These are phyloP conservation scores for Nomada hirtipes DNA, from an alignment of 2,888 invertebrate species.

Conservation along the genomic window DNA sequence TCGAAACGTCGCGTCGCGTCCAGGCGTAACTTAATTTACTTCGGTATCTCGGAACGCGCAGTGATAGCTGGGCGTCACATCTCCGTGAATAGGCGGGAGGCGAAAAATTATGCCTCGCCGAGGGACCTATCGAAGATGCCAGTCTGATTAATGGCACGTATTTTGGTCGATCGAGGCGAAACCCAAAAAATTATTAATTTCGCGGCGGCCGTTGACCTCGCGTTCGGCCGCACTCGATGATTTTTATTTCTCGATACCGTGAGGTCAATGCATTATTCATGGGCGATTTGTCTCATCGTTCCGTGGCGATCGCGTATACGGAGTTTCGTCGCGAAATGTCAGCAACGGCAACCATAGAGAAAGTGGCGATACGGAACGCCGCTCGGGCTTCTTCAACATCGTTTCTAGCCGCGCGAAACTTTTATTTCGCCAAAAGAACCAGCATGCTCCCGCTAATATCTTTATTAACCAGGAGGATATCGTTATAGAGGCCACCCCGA, in stretches of 20 bases:
- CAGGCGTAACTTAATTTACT: constrained; percentile 26
- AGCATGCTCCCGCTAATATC: constrained; percentile 24
- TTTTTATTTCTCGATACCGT: constrained; percentile 65
- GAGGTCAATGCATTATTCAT: constrained; percentile 79
- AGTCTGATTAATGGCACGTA: constrained; percentile 64
- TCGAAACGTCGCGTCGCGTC: too few species aligned
- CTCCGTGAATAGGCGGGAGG: constrained; percentile 3
- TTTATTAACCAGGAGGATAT: constrained; percentile 15
- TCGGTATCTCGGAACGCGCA: not conserved
- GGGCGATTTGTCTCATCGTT: constrained; percentile 75
- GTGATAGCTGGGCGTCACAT: not conserved
- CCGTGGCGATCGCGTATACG: constrained; percentile 69
- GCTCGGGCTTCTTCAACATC: not conserved
- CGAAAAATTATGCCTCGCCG: constrained; percentile 40
- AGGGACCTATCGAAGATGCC: constrained; percentile 41
- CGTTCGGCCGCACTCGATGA: constrained; percentile 47
- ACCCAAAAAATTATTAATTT: constrained; percentile 76
- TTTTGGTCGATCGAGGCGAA: constrained; percentile 52
- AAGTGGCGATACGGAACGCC: not conserved
- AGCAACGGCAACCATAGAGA: not conserved
- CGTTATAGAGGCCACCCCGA: constrained; percentile 11
- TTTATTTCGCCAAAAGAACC: too few species aligned
- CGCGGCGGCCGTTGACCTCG: constrained; percentile 65
- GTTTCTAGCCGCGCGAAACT: not conserved
- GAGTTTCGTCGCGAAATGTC: constrained; percentile 73